These are phyloP conservation scores for Actenoides lindsayi DNA, from an alignment of 2,113 vertebrate genomes.

Conservation along the genomic window DNA sequence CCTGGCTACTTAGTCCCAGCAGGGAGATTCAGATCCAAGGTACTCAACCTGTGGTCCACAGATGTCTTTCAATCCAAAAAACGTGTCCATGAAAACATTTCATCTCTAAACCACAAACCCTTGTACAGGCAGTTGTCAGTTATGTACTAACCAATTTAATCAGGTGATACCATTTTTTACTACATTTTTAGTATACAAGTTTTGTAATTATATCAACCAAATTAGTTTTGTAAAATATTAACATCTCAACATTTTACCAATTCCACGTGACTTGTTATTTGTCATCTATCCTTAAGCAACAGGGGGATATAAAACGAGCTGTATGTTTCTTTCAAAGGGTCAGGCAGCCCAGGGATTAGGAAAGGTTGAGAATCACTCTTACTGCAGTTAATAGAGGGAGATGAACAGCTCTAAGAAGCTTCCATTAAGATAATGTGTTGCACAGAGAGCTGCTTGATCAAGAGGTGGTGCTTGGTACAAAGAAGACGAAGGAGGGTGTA, in stretches of 20 bases:
- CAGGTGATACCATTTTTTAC: not conserved
- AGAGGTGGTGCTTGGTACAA: not conserved
- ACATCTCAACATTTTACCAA: not conserved
- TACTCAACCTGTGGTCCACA: not conserved
- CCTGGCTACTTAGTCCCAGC: not conserved
- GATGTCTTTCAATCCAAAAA: not conserved
- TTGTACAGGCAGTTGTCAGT: not conserved
- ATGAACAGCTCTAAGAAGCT: not conserved
- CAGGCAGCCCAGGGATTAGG: not conserved
- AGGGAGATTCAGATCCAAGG: not conserved
- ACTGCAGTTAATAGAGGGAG: not conserved
- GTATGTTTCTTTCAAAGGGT: not conserved
- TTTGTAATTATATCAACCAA: not conserved
- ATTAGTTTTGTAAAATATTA: not conserved
- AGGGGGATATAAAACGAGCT: not conserved
- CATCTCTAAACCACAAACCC: not conserved
- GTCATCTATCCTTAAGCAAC: not conserved
- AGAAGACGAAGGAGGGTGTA: not conserved
- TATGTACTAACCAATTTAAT: not conserved
- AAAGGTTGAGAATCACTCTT: not conserved
- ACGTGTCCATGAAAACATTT: not conserved
- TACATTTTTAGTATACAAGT: not conserved
- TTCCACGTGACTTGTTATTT: not conserved
- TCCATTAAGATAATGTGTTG: not conserved
- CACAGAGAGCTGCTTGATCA: not conserved